Base-by-base conservation (phyloP, 2,888 invertebrate species). In the Apotomis capreana region DNA sequence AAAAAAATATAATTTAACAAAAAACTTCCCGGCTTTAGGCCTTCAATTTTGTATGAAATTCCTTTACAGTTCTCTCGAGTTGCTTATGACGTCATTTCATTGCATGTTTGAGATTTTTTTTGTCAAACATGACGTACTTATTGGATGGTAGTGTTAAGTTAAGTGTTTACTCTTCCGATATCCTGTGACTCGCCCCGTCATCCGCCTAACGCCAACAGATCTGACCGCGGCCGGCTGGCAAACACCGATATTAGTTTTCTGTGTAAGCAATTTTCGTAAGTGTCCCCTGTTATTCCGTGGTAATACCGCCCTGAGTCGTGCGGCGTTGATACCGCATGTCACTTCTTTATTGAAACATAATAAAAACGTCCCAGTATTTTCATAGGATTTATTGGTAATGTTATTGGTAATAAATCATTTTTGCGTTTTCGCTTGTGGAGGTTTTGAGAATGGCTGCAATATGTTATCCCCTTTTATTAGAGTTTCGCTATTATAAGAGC, bases 201-300 rank as follows among this genome's bases (percentile, higher is more conserved):
- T 49, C 55, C 13, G 15, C 68, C 68, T 59, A 62, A 68, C 62
- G 36, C 70, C 72, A 52, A 72, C 83, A 80, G 77, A 78, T 76
- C 77, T 78, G 77, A 83, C 83, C 80, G 82, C 83, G 87, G 83
- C 83, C 86, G 89, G 86, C 90, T 90, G 89, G 89, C 89, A 91
- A 91, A 90, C 90, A 92, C 88, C 88, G 91, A 91, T 92, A 92
- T 92, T 92, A 92, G 91, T 92, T 93, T 91, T 91, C 92, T 90
- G 86, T 90, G 89, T 88, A 90, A 92, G 92, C 92, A 92, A 91
- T 92, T 92, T 91, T 89, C 86, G 87, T 89, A 91, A 92, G 91
- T 91, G 91, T 92, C 90, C 88, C 86, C 83, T 84, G 86, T 89
- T 89, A 89, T 91, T 89, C 84, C 85, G 81, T 80, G 84, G 86